Evolutionary conservation across 1,140 invertebrate species (phyloP), one percentile per base, ranked within the genome.

Genomic region (Melitaea cinxia): DNA sequence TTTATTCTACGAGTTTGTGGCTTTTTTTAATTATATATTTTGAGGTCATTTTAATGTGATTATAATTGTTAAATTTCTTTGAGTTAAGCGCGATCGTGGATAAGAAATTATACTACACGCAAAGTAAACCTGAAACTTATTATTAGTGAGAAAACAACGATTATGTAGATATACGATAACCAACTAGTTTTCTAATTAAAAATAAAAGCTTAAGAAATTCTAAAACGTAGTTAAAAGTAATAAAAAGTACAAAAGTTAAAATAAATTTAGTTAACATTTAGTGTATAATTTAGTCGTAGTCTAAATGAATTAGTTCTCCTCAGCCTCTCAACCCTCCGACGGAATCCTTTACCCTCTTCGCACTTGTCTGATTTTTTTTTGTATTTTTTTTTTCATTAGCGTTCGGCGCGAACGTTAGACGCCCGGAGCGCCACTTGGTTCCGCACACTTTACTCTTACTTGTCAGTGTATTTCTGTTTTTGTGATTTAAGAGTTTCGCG

Each of bases 301-400:
- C 19, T 47, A 47, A 47, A 12, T 19, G 17, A 47, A 21, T 42
- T 42, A 42, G 14, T 23, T 17, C 4, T 7, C 10, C 45, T 28
- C 30, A 42, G 30, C 42, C 49, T 50, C 28, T 17, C 37, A 15
- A 56, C 65, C 52, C 65, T 61, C 60, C 58, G 58, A 63, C 56
- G 59, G 70, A 68, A 76, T 82, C 80, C 78, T 85, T 80, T 78
- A 70, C 77, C 73, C 82, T 80, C 79, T 82, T 73, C 67, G 66
- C 75, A 76, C 72, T 82, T 85, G 78, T 73, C 70, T 65, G 60
- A 69, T 74, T 65, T 73, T 72, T 74, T 72, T n/a, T n/a, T n/a
- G n/a, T n/a, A n/a, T n/a, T n/a, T n/a, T 75, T 69, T 77, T 79
- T 81, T 79, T 76, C 79, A 75, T 81, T 80, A 80, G 65, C 68